Base-by-base conservation (phyloP, 2,888 invertebrate species). In the Tachina lurida region DNA sequence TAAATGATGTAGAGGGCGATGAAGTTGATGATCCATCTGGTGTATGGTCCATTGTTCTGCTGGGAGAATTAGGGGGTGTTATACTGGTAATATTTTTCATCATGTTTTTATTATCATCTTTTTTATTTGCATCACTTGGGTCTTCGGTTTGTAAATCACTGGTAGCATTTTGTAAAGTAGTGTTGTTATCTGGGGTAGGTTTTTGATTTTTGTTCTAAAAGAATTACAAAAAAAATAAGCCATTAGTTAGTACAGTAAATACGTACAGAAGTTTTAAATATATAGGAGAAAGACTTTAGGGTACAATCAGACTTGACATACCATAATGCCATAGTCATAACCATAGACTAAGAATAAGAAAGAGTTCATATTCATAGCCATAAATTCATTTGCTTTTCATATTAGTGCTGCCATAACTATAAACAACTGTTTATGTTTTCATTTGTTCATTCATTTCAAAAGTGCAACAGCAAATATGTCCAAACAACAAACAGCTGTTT, bases 121-220 rank as follows among this genome's bases (percentile, higher is more conserved):
- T 62, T 56, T 62, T 70, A 17, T n/a, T 65, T n/a, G n/a, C 52
- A 62, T 79, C 70, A 17, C 3, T 60, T 10, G 67, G 43, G 54
- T 73, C 74, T 19, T 83, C 79, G 49, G 56, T 80, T 43, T 68
- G 22, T 10, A 63, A 45, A 54, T 83, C 86, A 83, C 83, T 83
- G 79, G 76, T 80, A 31, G 73, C 79, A 54, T 76, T 86, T 49
- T n/a, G 22, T 43, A 71, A 56, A 47, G 43, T n/a, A 65, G 71
- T n/a, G 10, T 54, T 63, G 15, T 63, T 62, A 15, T 76, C 71
- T 22, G 41, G 43, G n/a, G 4, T 65, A 12, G 74, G 17, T 58
- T 71, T 82, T 60, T 47, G 19, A n/a, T 17, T 60, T 80, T 65
- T 67, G 76, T 79, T 63, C 86, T 86, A 10, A 17, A 77, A 71